Base-by-base conservation (phyloP, 2,888 invertebrate species). In the Agrilus cyanescens region DNA sequence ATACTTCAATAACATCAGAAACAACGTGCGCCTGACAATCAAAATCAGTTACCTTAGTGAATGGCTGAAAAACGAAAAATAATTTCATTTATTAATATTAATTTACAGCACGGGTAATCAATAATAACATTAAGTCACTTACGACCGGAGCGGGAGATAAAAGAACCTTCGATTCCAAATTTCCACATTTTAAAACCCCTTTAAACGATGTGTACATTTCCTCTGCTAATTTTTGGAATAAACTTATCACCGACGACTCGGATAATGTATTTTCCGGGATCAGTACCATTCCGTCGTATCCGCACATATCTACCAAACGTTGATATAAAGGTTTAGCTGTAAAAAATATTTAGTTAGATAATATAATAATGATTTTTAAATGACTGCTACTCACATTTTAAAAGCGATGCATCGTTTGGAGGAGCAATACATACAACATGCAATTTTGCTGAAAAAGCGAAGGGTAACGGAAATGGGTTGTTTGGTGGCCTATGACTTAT, bases 371-470 rank as follows among this genome's bases (percentile, higher is more conserved):
- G n/a, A 10, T 8, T 3, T 18, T 18, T n/a, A 25, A 16, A 36
- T n/a, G 37, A 6, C 20, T 10, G 16, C 10, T 40, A 51, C 57
- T 52, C 57, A 65, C 67, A 62, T 56, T 67, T 65, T 5, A 64
- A 59, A 43, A 72, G 65, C 52, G 72, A 72, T 3, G 71, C 59
- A 61, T 85, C 85, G 57, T 74, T 75, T 35, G 77, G 75, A 2
- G 77, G 69, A 0, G 80, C 76, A 47, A 85, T 66, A 36, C 83
- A 83, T n/a, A 85, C 66, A 8, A 85, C 69, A 56, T 80, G 85
- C 49, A 94, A 71, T 66, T 85, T 87, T 38, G 83, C 83, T 10
- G 86, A 84, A 62, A 84, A 87, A 8, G 84, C 71, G 54, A 86
- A 85, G 5, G 85, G 87, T 29, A 90, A 62, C 25, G 87, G 87